Evolutionary conservation across 2,113 vertebrate species (phyloP), one percentile per base, ranked within the genome.

Genomic region (Dasyurus viverrinus): DNA sequence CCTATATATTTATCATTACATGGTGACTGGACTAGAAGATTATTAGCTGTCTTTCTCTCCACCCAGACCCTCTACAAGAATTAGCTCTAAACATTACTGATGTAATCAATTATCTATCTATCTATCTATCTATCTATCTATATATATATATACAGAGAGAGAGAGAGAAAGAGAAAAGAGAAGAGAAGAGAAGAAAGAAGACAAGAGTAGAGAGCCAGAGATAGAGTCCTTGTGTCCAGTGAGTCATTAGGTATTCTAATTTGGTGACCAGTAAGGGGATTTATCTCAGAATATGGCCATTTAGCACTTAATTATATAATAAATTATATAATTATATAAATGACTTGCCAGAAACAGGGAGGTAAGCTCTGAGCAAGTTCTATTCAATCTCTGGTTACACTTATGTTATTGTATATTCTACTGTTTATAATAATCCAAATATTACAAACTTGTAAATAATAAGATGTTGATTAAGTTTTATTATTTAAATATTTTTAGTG

Each of bases 401-500:
- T 27, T 46, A 5, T 8, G 0, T 0, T 6, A 19, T 60, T 4
- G 27, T 14, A 91, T 36, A 2, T 68, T 50, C 14, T 30, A 5
- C 4, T 76, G 14, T 76, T 36, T n/a, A 76, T 7, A 76, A 36
- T 10, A 57, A 27, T 57, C 8, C 55, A 60, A 30, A 30, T 60
- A 60, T 30, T 30, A 30, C 11, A 60, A 30, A 30, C 27, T 2
- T 27, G 27, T 54, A 54, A 52, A 47, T 94, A 84, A 26, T 10
- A 46, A 57, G n/a, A 50, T 24, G 42, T 16, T 60, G 2, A 10
- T 27, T 1, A 14, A 23, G 54, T 50, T 50, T 2, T 46, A 46
- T 36, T 27, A 16, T 14, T 0, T 46, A 6, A 60, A 25, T 36
- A 8, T 1, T 0, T 7, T 19, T 22, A 1, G 3, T 24, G 0